Percentiles rank a stretch among this genome's conserved stretches.
phyloP scores from a whole-genome alignment of 1,140 invertebrate species.

The Physella acuta region DNA sequence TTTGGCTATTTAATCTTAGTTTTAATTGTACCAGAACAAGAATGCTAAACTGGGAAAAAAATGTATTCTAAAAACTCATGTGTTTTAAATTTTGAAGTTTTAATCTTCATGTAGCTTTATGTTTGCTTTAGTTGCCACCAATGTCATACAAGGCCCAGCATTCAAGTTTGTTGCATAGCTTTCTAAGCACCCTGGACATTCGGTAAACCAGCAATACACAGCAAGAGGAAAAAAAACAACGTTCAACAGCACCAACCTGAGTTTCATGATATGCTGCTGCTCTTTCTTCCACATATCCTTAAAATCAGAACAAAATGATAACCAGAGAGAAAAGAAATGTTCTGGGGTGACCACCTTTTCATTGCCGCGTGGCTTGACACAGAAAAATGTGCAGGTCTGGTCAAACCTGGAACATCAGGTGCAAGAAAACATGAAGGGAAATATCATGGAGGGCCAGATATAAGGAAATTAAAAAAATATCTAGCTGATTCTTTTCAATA shows the following conservation, averaged over 20 bases:
- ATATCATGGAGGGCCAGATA: no score
- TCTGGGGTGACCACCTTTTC: conserved; percentile 75
- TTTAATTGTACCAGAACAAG: no score
- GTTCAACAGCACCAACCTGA: conserved; percentile 66
- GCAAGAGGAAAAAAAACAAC: no score
- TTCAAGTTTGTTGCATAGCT: not conserved
- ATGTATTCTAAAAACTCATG: not conserved
- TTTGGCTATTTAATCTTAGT: no score
- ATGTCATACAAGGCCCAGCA: not conserved
- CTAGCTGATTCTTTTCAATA: no score
- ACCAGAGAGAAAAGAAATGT: conserved; percentile 89
- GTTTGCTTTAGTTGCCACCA: no score
- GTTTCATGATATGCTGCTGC: conserved; percentile 79
- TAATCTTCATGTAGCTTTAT: not conserved
- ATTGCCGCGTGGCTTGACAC: conserved; percentile 78
- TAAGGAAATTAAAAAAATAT: no score
- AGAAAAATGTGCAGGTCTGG: conserved; percentile 82
- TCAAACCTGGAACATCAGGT: conserved; percentile 71
- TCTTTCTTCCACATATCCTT: conserved; percentile 96
- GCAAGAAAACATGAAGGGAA: no score
- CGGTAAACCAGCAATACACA: no score
- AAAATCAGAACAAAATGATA: conserved; percentile 87
- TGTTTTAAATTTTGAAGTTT: not conserved
- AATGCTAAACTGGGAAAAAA: not conserved
- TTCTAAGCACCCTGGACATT: not conserved